These are phyloP conservation scores for Myiotriccus ornatus DNA, from an alignment of 2,797 vertebrate species.

Conservation along the genomic window DNA sequence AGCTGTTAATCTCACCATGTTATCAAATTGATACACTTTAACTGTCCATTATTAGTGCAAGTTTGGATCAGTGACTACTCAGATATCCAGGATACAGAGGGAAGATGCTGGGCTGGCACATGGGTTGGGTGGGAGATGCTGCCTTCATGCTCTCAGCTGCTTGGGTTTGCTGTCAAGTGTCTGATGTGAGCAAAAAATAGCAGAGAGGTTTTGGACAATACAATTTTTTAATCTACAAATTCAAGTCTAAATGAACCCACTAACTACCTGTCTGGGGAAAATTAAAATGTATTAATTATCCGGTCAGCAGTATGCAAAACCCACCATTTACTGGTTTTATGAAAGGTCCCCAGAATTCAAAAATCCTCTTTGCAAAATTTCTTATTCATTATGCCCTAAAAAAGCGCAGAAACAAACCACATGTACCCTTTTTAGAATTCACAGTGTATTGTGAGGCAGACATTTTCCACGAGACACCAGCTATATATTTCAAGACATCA, in stretches of 20 bases:
- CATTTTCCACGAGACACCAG: neutral
- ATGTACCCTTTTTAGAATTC: neutral
- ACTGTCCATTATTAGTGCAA: neutral
- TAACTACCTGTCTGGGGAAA: neutral
- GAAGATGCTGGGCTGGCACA: neutral
- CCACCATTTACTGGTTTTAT: neutral
- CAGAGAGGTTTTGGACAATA: neutral
- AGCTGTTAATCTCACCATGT: neutral
- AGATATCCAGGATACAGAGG: neutral
- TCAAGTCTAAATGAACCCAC: neutral
- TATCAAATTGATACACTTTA: neutral
- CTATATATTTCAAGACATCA: neutral
- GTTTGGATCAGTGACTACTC: neutral
- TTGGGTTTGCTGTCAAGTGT: neutral
- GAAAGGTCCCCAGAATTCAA: neutral
- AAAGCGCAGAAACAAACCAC: neutral
- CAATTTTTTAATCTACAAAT: neutral
- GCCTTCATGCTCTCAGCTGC: neutral
- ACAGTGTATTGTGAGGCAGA: neutral
- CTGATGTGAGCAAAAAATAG: neutral
- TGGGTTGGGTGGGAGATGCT: neutral
- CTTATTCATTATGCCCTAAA: neutral
- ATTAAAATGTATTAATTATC: neutral
- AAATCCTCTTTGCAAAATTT: constrained; percentile 7
- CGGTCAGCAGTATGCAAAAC: neutral